These are phyloP conservation scores for Apamea sordens DNA, from an alignment of 2,888 invertebrate species.

Conservation along the genomic window DNA sequence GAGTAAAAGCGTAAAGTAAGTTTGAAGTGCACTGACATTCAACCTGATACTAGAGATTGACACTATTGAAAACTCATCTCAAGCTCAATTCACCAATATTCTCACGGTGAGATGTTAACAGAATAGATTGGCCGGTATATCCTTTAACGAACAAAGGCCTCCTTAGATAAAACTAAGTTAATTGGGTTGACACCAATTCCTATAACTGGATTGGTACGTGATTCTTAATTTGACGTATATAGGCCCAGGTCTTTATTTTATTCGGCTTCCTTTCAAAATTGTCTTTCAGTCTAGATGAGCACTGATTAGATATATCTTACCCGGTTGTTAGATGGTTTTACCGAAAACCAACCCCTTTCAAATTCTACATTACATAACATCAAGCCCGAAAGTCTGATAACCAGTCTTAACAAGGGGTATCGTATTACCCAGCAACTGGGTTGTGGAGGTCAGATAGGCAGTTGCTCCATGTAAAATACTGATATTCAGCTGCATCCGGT, in stretches of 20 bases:
- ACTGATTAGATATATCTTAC: not conserved
- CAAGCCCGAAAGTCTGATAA: no score
- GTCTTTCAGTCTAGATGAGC: constrained; percentile 18
- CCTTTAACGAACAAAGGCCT: not conserved
- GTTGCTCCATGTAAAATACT: no score
- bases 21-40: not conserved
- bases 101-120: not conserved
- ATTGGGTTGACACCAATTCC: not conserved
- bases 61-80: no score
- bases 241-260: not conserved
- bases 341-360: not conserved
- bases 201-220: not conserved
- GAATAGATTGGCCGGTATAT: not conserved
- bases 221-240: not conserved
- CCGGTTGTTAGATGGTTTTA: not conserved
- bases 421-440: no score
- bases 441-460: no score
- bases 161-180: not conserved
- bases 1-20: not conserved
- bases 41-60: not conserved
- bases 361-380: not conserved
- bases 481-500: no score
- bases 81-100: not conserved
- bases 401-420: no score
- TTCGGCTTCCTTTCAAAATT: not conserved